Percentiles rank a stretch among this genome's conserved stretches.
These are phyloP conservation scores for Sphinx pinastri DNA, from an alignment of 2,888 invertebrate genomes.

Conservation along the genomic window DNA sequence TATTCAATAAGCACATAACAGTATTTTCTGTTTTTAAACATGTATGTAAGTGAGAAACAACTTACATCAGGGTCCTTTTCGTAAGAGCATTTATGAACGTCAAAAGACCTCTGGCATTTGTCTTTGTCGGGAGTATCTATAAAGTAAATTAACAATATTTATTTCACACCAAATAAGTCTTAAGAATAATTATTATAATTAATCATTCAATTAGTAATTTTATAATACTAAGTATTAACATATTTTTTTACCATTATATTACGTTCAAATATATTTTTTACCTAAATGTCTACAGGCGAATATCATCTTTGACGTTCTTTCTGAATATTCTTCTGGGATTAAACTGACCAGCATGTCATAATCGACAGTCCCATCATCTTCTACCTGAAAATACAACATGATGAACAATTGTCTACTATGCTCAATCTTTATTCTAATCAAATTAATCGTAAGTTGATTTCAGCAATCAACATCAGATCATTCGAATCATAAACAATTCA, in stretches of 20 bases:
- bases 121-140: constrained; percentile 71
- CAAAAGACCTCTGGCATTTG: constrained; percentile 74
- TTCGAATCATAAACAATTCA: too few relatives aligned
- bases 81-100: constrained; percentile 78
- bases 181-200: too few relatives aligned
- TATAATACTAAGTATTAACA: too few relatives aligned
- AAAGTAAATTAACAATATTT: constrained; percentile 34
- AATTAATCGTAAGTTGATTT: background rate
- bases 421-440: too few relatives aligned
- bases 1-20: too few relatives aligned
- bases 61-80: constrained; percentile 75
- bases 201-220: too few relatives aligned
- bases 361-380: constrained; percentile 71
- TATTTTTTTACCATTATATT: too few relatives aligned
- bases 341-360: constrained; percentile 78
- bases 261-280: constrained; percentile 33
- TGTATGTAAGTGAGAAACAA: constrained; percentile 29
- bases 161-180: background rate
- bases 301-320: constrained; percentile 71
- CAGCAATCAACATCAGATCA: background rate
- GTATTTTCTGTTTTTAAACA: background rate
- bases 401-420: background rate
- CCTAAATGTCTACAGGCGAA: constrained; percentile 70
- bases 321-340: constrained; percentile 73
- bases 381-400: constrained; percentile 54